phyloP scores from a whole-genome alignment of 1,140 invertebrate species.

The Drosophila serrata region DNA sequence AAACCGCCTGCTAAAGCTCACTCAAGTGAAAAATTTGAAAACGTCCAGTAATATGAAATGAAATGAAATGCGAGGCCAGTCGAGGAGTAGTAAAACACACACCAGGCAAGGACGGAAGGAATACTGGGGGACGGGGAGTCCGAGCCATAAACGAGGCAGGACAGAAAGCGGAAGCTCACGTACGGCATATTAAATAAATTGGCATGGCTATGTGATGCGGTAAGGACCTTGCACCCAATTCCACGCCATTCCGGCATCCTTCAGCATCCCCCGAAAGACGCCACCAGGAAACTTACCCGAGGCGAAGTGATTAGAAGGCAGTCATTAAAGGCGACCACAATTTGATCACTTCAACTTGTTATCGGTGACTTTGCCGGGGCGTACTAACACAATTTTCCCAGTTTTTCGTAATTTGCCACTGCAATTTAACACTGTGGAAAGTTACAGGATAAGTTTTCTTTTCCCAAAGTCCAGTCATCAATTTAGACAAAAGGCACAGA shows the following conservation, averaged over 20 bases:
- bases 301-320: constrained; percentile 43
- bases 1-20: constrained; percentile 66
- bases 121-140: constrained; percentile 10
- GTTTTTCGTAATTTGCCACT: constrained; percentile 6
- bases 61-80: constrained; percentile 37
- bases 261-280: neutral
- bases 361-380: constrained; percentile 11
- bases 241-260: neutral
- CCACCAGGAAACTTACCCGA: constrained; percentile 15
- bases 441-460: constrained; percentile 4
- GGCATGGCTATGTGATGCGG: constrained; percentile 71
- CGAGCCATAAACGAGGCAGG: constrained; percentile 40
- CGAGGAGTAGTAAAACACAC: constrained; percentile 30
- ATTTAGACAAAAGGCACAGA: constrained; percentile 52
- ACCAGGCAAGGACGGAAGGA: constrained; percentile 9
- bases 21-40: constrained; percentile 81
- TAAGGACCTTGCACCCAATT: constrained; percentile 23
- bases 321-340: constrained; percentile 36
- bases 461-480: constrained; percentile 31
- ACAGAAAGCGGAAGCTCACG: constrained; percentile 67
- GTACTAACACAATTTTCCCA: constrained; percentile 13
- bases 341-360: constrained; percentile 35
- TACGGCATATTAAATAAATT: constrained; percentile 84
- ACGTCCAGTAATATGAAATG: constrained; percentile 76
- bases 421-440: constrained; percentile 33